These are phyloP conservation scores for Aplochiton taeniatus DNA, from an alignment of 2,797 vertebrate genomes.

Conservation along the genomic window DNA sequence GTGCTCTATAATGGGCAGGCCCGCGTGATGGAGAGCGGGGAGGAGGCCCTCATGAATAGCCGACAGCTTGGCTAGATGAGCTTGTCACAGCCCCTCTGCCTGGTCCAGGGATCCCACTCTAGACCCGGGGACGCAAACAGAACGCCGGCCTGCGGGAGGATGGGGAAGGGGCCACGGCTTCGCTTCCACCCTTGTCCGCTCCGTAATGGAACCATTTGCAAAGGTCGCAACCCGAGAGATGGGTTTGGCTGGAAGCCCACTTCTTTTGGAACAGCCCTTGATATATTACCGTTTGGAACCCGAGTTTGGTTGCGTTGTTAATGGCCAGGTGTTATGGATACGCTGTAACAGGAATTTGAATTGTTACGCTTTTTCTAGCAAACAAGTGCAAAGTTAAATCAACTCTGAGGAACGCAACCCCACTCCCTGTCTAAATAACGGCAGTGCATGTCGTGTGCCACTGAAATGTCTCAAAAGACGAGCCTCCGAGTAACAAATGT, in stretches of 20 bases:
- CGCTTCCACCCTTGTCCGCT: slow-evolving; percentile 17
- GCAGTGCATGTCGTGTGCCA: no score
- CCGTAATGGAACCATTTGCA: slow-evolving; percentile 3
- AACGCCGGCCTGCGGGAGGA: not conserved
- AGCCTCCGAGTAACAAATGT: slow-evolving; percentile 31
- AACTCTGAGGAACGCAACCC: no score
- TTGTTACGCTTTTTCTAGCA: no score
- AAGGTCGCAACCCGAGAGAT: not conserved
- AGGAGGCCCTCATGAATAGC: slow-evolving; percentile 57
- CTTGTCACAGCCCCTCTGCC: slow-evolving; percentile 23
- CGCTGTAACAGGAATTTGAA: no score
- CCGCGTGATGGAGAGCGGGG: slow-evolving; percentile 46
- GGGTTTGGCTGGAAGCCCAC: no score
- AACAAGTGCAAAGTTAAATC: no score
- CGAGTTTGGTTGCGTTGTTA: no score
- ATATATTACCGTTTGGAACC: no score
- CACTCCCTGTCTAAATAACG: no score
- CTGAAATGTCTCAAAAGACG: slow-evolving; percentile 2
- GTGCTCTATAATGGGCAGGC: slow-evolving; percentile 55
- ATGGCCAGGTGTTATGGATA: no score
- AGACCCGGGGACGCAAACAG: not conserved
- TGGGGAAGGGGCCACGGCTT: no score
- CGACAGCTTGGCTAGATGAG: slow-evolving; percentile 52
- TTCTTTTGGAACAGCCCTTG: no score
- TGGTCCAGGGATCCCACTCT: slow-evolving; percentile 21